phyloP scores from a whole-genome alignment of 1,140 invertebrate genomes.

The Lucilia sericata region DNA sequence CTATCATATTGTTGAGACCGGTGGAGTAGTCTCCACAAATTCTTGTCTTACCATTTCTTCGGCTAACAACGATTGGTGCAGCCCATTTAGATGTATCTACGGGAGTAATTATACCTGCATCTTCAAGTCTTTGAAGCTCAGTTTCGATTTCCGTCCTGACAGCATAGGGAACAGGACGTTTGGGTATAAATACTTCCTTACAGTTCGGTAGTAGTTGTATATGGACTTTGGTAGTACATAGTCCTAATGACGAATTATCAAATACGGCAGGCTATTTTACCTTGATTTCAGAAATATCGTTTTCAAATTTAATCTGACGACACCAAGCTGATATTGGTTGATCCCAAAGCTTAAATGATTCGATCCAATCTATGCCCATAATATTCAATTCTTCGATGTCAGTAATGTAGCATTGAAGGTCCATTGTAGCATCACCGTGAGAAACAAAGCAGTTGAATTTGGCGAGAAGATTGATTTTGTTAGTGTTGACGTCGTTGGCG shows the following conservation, averaged over 20 bases:
- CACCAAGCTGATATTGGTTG: neutral
- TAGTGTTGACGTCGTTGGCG: no score
- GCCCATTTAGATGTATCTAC: neutral
- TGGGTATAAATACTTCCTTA: neutral
- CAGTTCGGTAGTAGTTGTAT: neutral
- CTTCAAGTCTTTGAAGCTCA: neutral
- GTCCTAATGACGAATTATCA: neutral
- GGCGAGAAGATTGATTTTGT: no score
- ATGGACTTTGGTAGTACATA: neutral
- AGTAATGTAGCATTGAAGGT: neutral
- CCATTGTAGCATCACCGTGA: neutral
- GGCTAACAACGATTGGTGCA: constrained; percentile 5
- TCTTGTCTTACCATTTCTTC: constrained; percentile 26
- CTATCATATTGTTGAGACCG: neutral
- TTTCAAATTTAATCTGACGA: neutral
- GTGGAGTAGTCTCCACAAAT: constrained; percentile 25
- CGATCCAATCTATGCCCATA: neutral
- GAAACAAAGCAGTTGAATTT: neutral
- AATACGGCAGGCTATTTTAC: neutral
- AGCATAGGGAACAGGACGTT: neutral
- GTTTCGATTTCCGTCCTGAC: neutral
- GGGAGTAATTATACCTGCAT: neutral
- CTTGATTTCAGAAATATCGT: neutral
- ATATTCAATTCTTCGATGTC: neutral
- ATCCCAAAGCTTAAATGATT: neutral